Percentiles rank a stretch among this genome's conserved stretches.
These are phyloP conservation scores for Drosophila murphyi DNA, from an alignment of 1,140 invertebrate species.

Conservation along the genomic window DNA sequence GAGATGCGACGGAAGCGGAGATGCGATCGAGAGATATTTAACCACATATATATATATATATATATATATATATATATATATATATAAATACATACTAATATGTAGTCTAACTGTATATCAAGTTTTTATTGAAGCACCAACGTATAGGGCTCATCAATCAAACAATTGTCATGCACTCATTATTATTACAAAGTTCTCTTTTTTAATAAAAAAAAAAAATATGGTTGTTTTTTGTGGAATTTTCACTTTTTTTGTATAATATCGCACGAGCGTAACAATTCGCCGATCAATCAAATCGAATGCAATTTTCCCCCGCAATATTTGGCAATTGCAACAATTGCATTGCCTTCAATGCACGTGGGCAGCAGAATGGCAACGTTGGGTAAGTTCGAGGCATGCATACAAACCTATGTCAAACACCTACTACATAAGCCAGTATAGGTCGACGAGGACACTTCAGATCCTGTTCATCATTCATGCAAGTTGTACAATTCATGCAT, in stretches of 20 bases:
- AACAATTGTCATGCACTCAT: slow-evolving; percentile 36
- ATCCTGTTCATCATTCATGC: slow-evolving; percentile 66
- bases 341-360: slow-evolving; percentile 35
- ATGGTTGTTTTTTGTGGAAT: slow-evolving; percentile 52
- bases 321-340: slow-evolving; percentile 61
- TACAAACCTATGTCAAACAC: slow-evolving; percentile 35
- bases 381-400: slow-evolving; percentile 30
- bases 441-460: slow-evolving; percentile 17
- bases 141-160: slow-evolving; percentile 43
- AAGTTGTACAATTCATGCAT: slow-evolving; percentile 18
- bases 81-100: neutral
- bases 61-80: neutral
- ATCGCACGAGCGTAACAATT: slow-evolving; percentile 41
- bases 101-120: neutral
- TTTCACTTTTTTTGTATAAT: slow-evolving; percentile 29
- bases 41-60: neutral
- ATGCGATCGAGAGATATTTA: slow-evolving; percentile 21
- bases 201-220: slow-evolving; percentile 49
- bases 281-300: slow-evolving; percentile 60
- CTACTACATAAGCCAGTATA: slow-evolving; percentile 48
- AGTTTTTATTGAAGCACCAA: slow-evolving; percentile 9
- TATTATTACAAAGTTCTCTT: slow-evolving; percentile 20
- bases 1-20: neutral
- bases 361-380: slow-evolving; percentile 22
- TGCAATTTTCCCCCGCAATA: slow-evolving; percentile 54